Conservation (phyloP, 2,113 vertebrate genomes). For the Salvelinus sp. region DNA sequence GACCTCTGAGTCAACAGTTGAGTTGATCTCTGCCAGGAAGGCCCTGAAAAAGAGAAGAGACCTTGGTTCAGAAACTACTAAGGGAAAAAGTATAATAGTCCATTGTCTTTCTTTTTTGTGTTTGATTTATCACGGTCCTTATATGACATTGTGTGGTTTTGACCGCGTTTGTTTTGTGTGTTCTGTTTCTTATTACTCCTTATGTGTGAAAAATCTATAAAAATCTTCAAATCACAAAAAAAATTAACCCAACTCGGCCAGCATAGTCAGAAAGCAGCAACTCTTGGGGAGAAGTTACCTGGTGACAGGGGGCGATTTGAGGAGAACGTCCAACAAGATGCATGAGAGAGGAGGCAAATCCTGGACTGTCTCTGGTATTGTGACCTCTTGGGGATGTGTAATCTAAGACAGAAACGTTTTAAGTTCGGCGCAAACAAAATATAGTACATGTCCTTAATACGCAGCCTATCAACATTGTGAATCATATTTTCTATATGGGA, state of each 20-base stretch:
- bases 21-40: conserved; percentile 79
- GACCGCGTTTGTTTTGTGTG: neutral
- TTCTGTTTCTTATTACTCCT: no score
- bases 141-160: neutral
- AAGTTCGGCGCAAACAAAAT: no score
- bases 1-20: conserved; percentile 76
- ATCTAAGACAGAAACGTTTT: conserved; percentile 48
- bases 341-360: conserved; percentile 87
- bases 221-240: no score
- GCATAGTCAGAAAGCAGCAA: no score
- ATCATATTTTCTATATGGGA: neutral
- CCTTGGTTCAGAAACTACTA: no score
- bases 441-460: neutral
- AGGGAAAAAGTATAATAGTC: no score
- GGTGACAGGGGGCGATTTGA: conserved; percentile 75
- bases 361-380: conserved; percentile 68
- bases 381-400: conserved; percentile 69
- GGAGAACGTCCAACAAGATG: conserved; percentile 75
- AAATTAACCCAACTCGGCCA: no score
- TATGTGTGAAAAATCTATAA: no score
- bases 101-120: no score
- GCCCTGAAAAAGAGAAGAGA: conserved; percentile 67
- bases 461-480: neutral
- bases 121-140: no score
- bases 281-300: conserved; percentile 71